Base-by-base conservation (phyloP, 2,888 invertebrate genomes). In the Tetragnatha montana region DNA sequence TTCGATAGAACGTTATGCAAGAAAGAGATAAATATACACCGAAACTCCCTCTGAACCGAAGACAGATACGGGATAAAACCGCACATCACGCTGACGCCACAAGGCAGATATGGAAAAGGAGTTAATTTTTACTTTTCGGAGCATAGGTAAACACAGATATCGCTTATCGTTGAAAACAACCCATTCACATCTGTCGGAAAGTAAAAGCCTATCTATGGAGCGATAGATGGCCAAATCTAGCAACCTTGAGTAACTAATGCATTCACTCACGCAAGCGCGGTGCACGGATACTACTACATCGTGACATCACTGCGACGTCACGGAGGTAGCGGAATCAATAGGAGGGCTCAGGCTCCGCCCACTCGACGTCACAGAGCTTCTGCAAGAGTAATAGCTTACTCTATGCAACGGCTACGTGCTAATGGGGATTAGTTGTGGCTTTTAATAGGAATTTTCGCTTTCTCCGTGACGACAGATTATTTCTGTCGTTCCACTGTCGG, bases 261-360 rank as follows among this genome's bases (percentile, higher is more conserved):
- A 87, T 78, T 78, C 76, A 71, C 76, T 81, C 81, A 89, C 89
- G 89, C 89, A 89, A 81, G 89, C 89, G 89, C 89, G 12, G 71
- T 89, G 7, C 22, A 4, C 12, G 10, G 8, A 4, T 78, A 89
- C 89, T 6, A 71, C 68, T 89, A 89, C 89, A 49, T 8, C 12
- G 71, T 89, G 89, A 89, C 89, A 85, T 89, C 6, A 4, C 21
- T 22, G 50, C 60, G 68, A 84, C 88, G 88, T 89, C 88, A 89
- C 74, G 22, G 80, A 85, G 75, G 89, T 89, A 89, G 85, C 85
- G 89, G 89, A 89, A 89, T 83, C 69, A 81, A 89, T 89, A 85
- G 89, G n/a, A n/a, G 50, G 73, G 21, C 47, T 4, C 4, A 69
- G n/a, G 80, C 80, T 80, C 80, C 80, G 68, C 80, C 81, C 49